phyloP scores from a whole-genome alignment of 2,888 invertebrate genomes.

The Metalampra italica region DNA sequence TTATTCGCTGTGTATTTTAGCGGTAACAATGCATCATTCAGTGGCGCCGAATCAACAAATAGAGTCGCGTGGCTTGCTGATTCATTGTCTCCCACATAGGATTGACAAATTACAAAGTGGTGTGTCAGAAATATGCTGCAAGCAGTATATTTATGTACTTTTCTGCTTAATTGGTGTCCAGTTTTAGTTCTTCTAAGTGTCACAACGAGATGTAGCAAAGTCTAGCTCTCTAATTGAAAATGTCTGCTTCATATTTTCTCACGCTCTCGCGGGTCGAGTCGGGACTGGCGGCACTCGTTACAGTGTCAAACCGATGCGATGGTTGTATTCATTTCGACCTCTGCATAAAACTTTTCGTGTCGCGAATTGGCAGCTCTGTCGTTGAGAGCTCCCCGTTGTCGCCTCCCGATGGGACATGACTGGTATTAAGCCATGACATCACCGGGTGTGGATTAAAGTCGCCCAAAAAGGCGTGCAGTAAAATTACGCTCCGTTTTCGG shows the following conservation, averaged over 20 bases:
- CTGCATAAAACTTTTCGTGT: slow-evolving; percentile 1
- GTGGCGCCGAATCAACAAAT: slow-evolving; percentile 37
- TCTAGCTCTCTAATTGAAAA: slow-evolving; percentile 26
- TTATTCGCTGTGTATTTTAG: not conserved
- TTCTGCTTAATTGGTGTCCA: not conserved
- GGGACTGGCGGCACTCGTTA: slow-evolving; percentile 17
- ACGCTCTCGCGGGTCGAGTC: slow-evolving; percentile 29
- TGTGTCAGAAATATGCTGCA: slow-evolving; percentile 2
- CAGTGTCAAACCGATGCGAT: slow-evolving; percentile 19
- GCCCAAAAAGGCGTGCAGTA: not conserved
- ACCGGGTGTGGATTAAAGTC: not conserved
- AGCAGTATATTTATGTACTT: not conserved
- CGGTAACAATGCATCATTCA: slow-evolving; percentile 4
- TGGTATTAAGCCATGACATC: not conserved
- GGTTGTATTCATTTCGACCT: slow-evolving; percentile 6
- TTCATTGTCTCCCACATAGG: slow-evolving; percentile 23
- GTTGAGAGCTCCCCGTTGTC: not conserved
- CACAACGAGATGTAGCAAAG: slow-evolving; percentile 5
- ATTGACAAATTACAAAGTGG: slow-evolving; percentile 16
- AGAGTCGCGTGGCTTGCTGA: slow-evolving; percentile 36
- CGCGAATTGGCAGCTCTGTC: not conserved
- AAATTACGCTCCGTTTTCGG: not conserved
- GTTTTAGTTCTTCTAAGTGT: slow-evolving; percentile 3
- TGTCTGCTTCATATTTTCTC: slow-evolving; percentile 35
- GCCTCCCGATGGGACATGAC: not conserved